phyloP scores from a whole-genome alignment of 2,113 vertebrate genomes.

The Pluvialis apricaria region DNA sequence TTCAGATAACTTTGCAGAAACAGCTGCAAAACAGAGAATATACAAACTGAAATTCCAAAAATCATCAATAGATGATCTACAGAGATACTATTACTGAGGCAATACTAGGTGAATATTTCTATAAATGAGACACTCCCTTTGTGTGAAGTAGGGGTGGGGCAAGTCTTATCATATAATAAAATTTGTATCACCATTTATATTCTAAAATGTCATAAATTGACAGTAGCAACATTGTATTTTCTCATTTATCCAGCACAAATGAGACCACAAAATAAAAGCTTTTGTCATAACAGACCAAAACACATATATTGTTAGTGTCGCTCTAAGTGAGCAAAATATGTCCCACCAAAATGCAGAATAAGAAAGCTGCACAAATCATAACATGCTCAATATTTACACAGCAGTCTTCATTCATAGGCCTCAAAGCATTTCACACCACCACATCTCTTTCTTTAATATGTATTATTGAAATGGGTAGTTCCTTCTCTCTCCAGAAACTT shows the following conservation, averaged over 20 bases:
- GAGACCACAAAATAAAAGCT: neutral
- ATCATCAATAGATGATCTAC: neutral
- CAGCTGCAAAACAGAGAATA: neutral
- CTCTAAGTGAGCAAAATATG: neutral
- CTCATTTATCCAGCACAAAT: neutral
- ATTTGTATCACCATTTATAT: neutral
- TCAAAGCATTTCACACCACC: neutral
- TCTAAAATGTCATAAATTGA: neutral
- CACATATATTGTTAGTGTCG: no score
- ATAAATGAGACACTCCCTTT: neutral
- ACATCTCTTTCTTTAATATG: neutral
- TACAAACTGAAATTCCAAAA: neutral
- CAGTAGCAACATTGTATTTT: neutral
- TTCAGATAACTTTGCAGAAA: neutral
- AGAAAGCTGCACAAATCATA: neutral
- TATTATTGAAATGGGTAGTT: neutral
- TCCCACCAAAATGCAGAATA: neutral
- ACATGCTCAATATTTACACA: neutral
- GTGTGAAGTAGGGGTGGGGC: neutral
- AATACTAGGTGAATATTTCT: neutral
- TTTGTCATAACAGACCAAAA: neutral
- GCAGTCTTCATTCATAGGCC: neutral
- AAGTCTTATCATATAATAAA: neutral
- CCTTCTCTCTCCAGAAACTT: neutral
- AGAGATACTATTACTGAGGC: neutral